Conservation (phyloP, 2,797 vertebrate genomes). For the Chaetophractus vellerosus region DNA sequence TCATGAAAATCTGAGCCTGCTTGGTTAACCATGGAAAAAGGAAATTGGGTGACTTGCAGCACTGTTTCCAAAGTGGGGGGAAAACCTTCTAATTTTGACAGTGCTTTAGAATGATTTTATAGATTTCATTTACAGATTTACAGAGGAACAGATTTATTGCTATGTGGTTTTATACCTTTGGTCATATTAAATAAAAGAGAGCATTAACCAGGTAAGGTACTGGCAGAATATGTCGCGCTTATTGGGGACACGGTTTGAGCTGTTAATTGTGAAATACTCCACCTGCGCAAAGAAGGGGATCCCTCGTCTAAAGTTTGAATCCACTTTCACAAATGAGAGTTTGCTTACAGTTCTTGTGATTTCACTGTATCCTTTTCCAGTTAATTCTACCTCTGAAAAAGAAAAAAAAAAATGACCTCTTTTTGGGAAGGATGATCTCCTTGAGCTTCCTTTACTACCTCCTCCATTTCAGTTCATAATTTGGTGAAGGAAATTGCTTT, state of each 20-base stretch:
- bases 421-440: neutral
- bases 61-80: neutral
- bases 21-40: conserved; percentile 3
- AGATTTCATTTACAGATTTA: conserved; percentile 18
- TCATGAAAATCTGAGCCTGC: conserved; percentile 30
- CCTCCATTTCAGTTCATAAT: neutral
- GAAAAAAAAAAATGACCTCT: neutral
- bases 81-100: neutral
- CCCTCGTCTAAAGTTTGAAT: conserved; percentile 87
- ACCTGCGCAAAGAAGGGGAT: conserved; percentile 90
- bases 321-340: conserved; percentile 84
- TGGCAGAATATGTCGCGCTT: neutral
- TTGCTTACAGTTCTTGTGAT: conserved; percentile 86
- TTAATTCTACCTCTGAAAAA: conserved; percentile 87
- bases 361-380: conserved; percentile 80
- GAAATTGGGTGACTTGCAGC: neutral
- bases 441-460: neutral
- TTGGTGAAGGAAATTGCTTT: neutral
- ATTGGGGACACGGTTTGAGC: neutral
- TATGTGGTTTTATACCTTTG: conserved; percentile 16
- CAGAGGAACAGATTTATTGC: conserved; percentile 21
- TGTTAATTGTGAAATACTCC: conserved; percentile 51
- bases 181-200: neutral
- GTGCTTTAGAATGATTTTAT: neutral
- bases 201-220: neutral